Evolutionary conservation across 1,140 invertebrate species (phyloP).

Genomic region (Trichonephila clavata): DNA sequence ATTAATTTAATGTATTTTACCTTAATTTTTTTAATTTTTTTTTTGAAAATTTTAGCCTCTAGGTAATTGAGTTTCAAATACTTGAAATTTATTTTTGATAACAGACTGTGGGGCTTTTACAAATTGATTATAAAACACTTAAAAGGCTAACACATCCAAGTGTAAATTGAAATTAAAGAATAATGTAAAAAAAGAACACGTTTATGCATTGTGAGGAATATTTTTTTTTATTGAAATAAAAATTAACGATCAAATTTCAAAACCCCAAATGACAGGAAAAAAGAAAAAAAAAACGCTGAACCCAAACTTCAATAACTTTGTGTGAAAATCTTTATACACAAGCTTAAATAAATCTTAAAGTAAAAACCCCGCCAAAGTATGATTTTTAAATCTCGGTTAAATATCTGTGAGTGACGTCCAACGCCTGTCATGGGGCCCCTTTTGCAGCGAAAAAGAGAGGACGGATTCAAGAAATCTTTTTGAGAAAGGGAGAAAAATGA

Average conservation of each 20-base stretch:
- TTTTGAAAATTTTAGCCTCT: too few relatives aligned
- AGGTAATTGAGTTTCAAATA: too few relatives aligned
- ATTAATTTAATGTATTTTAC: too few relatives aligned
- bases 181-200: too few relatives aligned
- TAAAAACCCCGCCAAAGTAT: constrained; percentile 38
- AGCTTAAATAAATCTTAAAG: constrained; percentile 66
- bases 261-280: neutral
- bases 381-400: constrained; percentile 67
- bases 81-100: too few relatives aligned
- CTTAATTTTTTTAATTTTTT: too few relatives aligned
- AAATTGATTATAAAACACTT: too few relatives aligned
- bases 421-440: constrained; percentile 56
- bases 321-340: constrained; percentile 40
- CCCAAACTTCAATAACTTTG: constrained; percentile 2
- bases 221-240: too few relatives aligned
- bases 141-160: too few relatives aligned
- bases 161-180: too few relatives aligned
- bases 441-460: constrained; percentile 45
- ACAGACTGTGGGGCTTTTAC: too few relatives aligned
- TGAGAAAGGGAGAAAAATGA: constrained; percentile 69
- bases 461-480: constrained; percentile 66
- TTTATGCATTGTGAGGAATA: too few relatives aligned
- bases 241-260: neutral
- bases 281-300: neutral
- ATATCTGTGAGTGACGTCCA: constrained; percentile 69